phyloP scores from a whole-genome alignment of 1,140 invertebrate genomes.

The Protaetia brevitarsis region DNA sequence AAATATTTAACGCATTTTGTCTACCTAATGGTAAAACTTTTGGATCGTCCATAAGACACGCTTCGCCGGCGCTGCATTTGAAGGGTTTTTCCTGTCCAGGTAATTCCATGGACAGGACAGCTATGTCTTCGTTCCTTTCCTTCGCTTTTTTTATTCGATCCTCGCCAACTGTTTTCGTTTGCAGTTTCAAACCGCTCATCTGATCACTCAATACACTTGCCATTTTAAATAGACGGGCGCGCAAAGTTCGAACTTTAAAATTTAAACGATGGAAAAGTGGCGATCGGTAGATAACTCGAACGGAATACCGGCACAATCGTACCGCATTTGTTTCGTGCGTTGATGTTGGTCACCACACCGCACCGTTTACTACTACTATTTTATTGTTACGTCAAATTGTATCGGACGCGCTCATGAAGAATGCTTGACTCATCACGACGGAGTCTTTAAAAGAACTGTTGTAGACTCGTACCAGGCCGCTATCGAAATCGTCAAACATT shows the following conservation, averaged over 20 bases:
- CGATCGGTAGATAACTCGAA: not conserved
- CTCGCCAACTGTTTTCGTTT: constrained; percentile 71
- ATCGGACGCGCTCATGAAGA: constrained; percentile 7
- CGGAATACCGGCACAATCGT: not conserved
- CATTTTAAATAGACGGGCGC: constrained; percentile 50
- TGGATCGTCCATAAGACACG: constrained; percentile 73
- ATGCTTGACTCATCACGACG: constrained; percentile 33
- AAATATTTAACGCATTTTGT: too few species aligned
- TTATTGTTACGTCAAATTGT: not conserved
- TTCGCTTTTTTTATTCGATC: constrained; percentile 71
- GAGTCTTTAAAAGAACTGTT: constrained; percentile 36
- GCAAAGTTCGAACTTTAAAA: not conserved
- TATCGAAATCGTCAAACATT: constrained; percentile 30
- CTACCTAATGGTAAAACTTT: constrained; percentile 74
- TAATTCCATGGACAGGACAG: constrained; percentile 77
- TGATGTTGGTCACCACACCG: not conserved
- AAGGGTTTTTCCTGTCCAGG: constrained; percentile 73
- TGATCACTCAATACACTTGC: constrained; percentile 73
- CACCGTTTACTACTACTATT: not conserved
- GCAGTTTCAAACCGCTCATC: constrained; percentile 66
- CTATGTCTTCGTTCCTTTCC: constrained; percentile 80
- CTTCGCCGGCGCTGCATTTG: constrained; percentile 67
- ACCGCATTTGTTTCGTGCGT: not conserved
- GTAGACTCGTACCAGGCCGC: constrained; percentile 34
- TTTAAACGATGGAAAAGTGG: too few species aligned